Evolutionary conservation across 1,140 invertebrate genomes (phyloP).

Genomic region (Protaetia brevitarsis): DNA sequence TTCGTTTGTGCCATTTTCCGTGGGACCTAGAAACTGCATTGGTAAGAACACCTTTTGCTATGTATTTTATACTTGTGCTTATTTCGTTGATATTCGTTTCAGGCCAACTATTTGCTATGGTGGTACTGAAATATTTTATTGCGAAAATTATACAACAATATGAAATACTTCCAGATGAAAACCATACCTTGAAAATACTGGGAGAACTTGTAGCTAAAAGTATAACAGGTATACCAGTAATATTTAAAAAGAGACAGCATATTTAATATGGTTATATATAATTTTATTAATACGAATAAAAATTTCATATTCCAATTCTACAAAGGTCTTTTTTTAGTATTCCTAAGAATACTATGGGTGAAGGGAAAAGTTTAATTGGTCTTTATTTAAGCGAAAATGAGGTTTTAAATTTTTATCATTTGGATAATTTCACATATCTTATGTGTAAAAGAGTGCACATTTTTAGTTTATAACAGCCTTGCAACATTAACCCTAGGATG

Average conservation of each 20-base stretch:
- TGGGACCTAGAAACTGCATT: background rate
- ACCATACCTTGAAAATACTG: background rate
- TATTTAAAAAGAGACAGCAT: too few species aligned
- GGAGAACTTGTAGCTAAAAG: background rate
- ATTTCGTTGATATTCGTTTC: background rate
- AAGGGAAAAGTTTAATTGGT: too few species aligned
- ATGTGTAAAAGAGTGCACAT: too few species aligned
- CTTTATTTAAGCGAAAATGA: too few species aligned
- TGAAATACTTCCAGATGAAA: background rate
- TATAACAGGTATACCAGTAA: background rate
- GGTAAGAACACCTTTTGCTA: background rate
- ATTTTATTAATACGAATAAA: conserved; percentile 39
- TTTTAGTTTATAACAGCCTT: too few species aligned
- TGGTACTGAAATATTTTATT: background rate
- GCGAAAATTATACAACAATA: background rate
- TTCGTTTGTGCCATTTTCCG: conserved; percentile 64
- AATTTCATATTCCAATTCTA: too few species aligned
- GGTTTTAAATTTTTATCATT: too few species aligned
- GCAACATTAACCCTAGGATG: too few species aligned
- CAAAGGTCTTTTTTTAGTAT: too few species aligned
- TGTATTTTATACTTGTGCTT: background rate
- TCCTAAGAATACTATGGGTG: too few species aligned
- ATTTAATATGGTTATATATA: background rate
- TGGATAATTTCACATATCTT: too few species aligned
- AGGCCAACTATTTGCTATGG: background rate